Evolutionary conservation across 2,888 invertebrate species (phyloP), one percentile per base, ranked within the genome.

Genomic region (Polydrusus tereticollis): DNA sequence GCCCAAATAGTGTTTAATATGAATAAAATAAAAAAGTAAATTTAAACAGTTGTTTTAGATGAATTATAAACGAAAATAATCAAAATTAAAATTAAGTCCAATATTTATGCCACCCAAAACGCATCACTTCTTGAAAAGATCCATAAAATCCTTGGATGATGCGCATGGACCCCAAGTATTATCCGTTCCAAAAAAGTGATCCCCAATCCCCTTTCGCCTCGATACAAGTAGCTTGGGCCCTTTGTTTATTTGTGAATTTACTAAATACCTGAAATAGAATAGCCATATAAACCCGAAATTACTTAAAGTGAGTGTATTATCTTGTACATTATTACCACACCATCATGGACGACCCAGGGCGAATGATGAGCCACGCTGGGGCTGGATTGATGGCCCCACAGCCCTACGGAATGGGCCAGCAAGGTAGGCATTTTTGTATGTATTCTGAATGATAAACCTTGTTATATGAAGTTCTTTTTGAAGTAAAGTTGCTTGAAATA

Each of bases 281-380:
- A 21, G n/a, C 5, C 10, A 10, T 63, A 47, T 63, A 23, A 21
- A 20, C 4, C 16, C 2, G 1, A 41, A 7, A 36, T n/a, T 7
- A 18, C 29, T 20, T 23, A 47, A 18, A 14, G 16, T 18, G 26
- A n/a, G 14, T 18, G 21, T 33, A 47, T 47, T 29, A 14, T n/a
- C 10, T 62, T 38, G 18, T 20, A 23, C 57, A 45, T 63, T 18
- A 21, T 36, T 45, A 18, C 14, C 16, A 3, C 23, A 4, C 8
- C 5, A 29, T 12, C 8, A 93, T 93, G 93, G 93, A 93, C 86
- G 93, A 93, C 88, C 92, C 92, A 68, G 92, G 90, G 85, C 89
- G 93, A 84, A 93, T 93, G 93, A 93, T 94, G 93, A 93, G 93
- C 83, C 92, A 92, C 85, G 84, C 86, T 43, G 91, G 91, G 80